Percentiles rank a stretch among this genome's conserved stretches.
These are phyloP conservation scores for Crocuta crocuta DNA, from an alignment of 2,113 vertebrate species.

Conservation along the genomic window DNA sequence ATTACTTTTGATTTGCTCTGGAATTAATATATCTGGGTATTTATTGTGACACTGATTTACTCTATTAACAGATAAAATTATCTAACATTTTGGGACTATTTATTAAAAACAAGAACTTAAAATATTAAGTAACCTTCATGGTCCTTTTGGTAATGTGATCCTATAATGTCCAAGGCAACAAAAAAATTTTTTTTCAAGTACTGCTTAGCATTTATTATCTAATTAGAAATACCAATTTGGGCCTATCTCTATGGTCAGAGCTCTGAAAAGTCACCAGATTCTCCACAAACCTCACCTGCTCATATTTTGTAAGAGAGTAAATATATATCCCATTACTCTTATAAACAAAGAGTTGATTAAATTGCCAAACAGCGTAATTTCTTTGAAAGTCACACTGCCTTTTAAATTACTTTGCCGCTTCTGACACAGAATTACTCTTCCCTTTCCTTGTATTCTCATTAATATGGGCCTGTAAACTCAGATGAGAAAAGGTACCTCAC, in stretches of 20 bases:
- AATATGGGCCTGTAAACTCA: neutral
- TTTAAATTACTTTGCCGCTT: conserved; percentile 12
- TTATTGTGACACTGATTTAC: neutral
- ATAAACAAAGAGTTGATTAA: conserved; percentile 40
- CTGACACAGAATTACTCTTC: neutral
- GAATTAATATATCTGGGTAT: neutral
- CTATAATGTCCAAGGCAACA: neutral
- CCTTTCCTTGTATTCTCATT: neutral
- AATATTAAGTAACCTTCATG: neutral
- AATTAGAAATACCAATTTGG: neutral
- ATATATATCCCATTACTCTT: neutral
- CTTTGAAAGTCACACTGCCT: neutral
- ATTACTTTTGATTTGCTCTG: neutral
- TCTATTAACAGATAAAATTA: neutral
- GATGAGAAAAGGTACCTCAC: neutral
- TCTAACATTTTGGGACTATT: neutral
- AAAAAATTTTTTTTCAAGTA: conserved; percentile 7
- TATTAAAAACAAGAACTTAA: conserved; percentile 19
- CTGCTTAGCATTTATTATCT: neutral
- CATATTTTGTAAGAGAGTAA: neutral
- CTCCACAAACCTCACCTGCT: neutral
- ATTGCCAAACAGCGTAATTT: neutral
- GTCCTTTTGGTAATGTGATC: neutral
- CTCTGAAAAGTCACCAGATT: neutral
- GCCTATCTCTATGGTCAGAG: neutral